Evolutionary conservation across 2,113 vertebrate genomes (phyloP).

Genomic region (Motacilla alba): DNA sequence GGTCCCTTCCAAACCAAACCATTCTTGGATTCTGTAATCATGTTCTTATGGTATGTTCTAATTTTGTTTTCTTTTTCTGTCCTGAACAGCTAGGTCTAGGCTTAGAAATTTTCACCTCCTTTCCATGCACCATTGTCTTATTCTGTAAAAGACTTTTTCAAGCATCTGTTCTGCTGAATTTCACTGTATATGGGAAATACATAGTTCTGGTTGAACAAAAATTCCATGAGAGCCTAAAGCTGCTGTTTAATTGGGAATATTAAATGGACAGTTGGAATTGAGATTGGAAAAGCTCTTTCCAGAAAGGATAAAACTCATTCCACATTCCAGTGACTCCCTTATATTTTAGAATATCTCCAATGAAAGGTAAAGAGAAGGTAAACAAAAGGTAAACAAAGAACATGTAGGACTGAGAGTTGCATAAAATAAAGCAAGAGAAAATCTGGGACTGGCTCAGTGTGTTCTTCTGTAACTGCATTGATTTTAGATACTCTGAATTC

Average conservation of each 20-base stretch:
- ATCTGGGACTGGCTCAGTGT: background rate
- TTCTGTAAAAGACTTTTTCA: background rate
- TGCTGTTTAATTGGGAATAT: background rate
- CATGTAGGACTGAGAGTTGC: background rate
- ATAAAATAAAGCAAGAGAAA: background rate
- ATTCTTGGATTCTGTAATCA: background rate
- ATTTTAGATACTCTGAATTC: background rate
- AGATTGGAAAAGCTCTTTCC: background rate
- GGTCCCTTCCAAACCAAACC: background rate
- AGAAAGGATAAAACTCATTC: background rate
- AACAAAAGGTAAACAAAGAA: background rate
- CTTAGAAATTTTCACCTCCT: background rate
- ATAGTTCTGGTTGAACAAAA: background rate
- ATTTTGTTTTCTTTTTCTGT: background rate
- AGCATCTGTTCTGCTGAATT: background rate
- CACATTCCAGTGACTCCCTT: background rate
- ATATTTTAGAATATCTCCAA: background rate
- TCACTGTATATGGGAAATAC: background rate
- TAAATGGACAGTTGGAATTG: background rate
- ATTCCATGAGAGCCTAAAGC: background rate
- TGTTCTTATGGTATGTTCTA: background rate
- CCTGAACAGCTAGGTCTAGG: background rate
- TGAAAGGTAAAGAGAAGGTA: background rate
- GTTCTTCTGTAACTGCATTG: background rate
- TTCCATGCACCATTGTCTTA: background rate